These are phyloP conservation scores for Lacerta viridis DNA, from an alignment of 2,797 vertebrate species.

Conservation along the genomic window DNA sequence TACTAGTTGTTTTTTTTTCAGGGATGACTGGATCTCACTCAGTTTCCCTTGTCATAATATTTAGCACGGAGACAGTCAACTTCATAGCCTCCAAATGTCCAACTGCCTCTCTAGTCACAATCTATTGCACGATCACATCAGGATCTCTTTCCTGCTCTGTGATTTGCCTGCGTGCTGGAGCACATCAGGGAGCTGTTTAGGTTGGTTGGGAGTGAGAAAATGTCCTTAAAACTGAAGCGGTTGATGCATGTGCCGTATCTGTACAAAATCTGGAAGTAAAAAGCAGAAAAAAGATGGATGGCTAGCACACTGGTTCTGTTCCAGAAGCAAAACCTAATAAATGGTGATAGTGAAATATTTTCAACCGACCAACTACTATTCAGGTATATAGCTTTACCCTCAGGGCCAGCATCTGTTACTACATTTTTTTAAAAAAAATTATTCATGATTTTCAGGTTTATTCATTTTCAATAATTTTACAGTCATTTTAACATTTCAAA, in stretches of 20 bases:
- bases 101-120: too few relatives aligned
- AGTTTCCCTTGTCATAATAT: background rate
- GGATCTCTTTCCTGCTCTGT: background rate
- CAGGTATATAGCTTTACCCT: too few relatives aligned
- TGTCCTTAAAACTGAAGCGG: background rate
- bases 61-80: background rate
- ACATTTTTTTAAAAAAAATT: background rate
- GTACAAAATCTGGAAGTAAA: background rate
- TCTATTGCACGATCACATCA: background rate
- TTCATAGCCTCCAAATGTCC: too few relatives aligned
- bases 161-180: background rate
- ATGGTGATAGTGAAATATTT: background rate
- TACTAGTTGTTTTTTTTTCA: too few relatives aligned
- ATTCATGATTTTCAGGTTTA: too few relatives aligned
- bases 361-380: background rate
- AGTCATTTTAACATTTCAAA: too few relatives aligned
- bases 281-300: background rate
- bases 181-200: background rate
- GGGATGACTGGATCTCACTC: background rate
- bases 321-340: background rate
- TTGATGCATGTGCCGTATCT: too few relatives aligned
- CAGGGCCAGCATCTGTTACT: background rate
- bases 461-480: too few relatives aligned
- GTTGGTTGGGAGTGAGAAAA: too few relatives aligned
- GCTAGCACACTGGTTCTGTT: background rate